A percentile compares a stretch with the other conserved stretches of the same genome.
These are phyloP conservation scores for Cheilosia urbana DNA, from an alignment of 2,888 invertebrate species.

Conservation along the genomic window DNA sequence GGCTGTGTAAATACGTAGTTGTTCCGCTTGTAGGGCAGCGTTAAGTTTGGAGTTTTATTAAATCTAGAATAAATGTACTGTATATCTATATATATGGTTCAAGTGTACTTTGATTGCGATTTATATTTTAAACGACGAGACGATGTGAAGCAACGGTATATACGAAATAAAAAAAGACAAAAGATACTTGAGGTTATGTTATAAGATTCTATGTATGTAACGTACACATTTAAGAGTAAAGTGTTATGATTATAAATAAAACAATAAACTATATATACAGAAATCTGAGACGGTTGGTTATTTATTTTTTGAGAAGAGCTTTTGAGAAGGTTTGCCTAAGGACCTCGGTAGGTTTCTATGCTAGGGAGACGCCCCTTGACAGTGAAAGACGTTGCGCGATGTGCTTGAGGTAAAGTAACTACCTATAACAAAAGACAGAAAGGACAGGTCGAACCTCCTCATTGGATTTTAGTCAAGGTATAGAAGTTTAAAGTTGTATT, in stretches of 20 bases:
- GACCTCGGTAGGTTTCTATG: no score
- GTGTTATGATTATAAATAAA: constrained; percentile 70
- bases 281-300: not conserved
- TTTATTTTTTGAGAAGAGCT: not conserved
- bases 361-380: no score
- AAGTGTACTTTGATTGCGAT: constrained; percentile 61
- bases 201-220: constrained; percentile 22
- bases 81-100: constrained; percentile 21
- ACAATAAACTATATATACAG: constrained; percentile 69
- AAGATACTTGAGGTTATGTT: constrained; percentile 29
- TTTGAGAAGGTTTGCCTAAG: no score
- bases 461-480: no score
- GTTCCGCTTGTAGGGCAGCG: constrained; percentile 38
- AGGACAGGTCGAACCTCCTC: no score
- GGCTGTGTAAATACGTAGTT: constrained; percentile 66
- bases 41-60: constrained; percentile 61
- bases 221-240: constrained; percentile 50
- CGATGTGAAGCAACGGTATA: constrained; percentile 5
- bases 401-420: no score
- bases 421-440: no score
- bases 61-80: constrained; percentile 63
- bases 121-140: constrained; percentile 44
- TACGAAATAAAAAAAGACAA: constrained; percentile 49
- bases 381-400: no score
- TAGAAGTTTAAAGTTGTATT: no score